Evolutionary conservation across 2,113 vertebrate species (phyloP).

Genomic region (Beaufortia kweichowensis): DNA sequence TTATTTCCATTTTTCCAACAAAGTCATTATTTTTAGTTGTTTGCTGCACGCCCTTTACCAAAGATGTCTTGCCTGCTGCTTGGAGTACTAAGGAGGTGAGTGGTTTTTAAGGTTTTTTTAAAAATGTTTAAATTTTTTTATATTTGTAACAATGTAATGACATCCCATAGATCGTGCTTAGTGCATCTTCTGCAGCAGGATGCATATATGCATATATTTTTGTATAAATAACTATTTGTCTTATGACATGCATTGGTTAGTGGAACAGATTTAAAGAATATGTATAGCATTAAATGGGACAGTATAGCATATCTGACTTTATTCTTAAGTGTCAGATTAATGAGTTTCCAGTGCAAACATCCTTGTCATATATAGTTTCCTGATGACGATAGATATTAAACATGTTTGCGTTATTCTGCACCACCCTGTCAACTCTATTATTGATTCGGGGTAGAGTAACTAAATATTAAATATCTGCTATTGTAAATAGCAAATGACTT

Average conservation of each 20-base stretch:
- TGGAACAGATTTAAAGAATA: background rate
- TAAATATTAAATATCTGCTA: background rate
- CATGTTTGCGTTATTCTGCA: background rate
- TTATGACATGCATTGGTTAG: background rate
- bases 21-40: background rate
- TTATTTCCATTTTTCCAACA: background rate
- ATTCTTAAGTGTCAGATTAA: background rate
- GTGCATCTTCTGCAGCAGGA: background rate
- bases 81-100: constrained; percentile 71
- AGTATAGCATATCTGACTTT: background rate
- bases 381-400: background rate
- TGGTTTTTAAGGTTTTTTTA: background rate
- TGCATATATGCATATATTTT: background rate
- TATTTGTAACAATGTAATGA: background rate
- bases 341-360: constrained; percentile 14
- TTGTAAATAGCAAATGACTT: constrained; percentile 5
- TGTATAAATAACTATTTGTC: background rate
- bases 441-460: background rate
- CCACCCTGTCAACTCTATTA: background rate
- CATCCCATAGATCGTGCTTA: background rate
- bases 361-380: constrained; percentile 12
- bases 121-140: too few relatives aligned
- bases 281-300: too few relatives aligned
- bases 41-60: background rate
- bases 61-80: constrained; percentile 73